phyloP scores from a whole-genome alignment of 2,888 invertebrate genomes.

The Amiota minor region DNA sequence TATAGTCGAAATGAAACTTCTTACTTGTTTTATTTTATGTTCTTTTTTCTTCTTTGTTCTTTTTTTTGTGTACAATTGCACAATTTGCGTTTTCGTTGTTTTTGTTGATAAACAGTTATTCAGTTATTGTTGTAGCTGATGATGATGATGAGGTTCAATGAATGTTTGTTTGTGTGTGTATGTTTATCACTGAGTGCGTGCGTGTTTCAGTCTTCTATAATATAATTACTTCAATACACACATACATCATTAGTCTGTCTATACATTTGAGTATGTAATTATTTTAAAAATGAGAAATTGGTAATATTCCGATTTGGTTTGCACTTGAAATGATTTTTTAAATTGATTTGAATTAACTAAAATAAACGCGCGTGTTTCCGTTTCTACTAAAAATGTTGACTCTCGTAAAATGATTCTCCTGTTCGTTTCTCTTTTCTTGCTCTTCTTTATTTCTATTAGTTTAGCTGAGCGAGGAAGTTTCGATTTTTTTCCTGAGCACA shows the following conservation, averaged over 20 bases:
- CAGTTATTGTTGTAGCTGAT: constrained; percentile 13
- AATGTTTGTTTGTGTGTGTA: neutral
- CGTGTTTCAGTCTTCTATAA: constrained; percentile 11
- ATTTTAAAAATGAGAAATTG: neutral
- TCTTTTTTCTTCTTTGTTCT: constrained; percentile 5
- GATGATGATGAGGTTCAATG: neutral
- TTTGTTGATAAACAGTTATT: constrained; percentile 10
- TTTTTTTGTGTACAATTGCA: constrained; percentile 15
- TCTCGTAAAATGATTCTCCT: constrained; percentile 11
- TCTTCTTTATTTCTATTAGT: constrained; percentile 25
- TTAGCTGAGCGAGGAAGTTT: constrained; percentile 47
- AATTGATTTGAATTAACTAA: neutral
- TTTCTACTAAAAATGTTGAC: neutral
- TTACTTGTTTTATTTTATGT: constrained; percentile 13
- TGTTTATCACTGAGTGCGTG: constrained; percentile 12
- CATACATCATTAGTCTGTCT: constrained; percentile 28
- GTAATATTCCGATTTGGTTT: neutral
- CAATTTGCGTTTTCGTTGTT: neutral
- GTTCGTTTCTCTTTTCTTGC: constrained; percentile 30
- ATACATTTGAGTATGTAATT: constrained; percentile 28
- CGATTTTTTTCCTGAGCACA: constrained; percentile 47
- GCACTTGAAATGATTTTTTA: neutral
- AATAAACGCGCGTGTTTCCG: neutral
- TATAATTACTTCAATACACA: neutral
- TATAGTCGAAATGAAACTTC: too few relatives aligned